Conservation (phyloP, 2,888 invertebrate species). For the Dicyrtoma fusca region DNA sequence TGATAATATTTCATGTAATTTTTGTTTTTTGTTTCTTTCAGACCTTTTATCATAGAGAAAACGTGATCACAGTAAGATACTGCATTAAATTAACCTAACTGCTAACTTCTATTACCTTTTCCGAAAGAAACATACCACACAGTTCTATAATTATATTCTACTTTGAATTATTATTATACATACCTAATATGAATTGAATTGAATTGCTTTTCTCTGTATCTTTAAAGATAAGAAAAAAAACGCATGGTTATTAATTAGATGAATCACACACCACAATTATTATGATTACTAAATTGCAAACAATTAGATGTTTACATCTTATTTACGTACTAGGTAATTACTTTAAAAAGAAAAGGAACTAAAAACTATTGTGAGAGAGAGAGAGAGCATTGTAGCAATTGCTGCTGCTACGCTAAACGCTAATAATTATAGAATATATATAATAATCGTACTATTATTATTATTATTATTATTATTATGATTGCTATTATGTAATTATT, state of each 20-base stretch:
- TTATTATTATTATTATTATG: conserved; percentile 16
- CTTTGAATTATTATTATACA: no score
- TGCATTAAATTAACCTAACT: no score
- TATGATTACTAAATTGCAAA: conserved; percentile 9
- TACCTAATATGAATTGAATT: no score
- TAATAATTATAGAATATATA: conserved; percentile 23
- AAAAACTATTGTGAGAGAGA: neutral
- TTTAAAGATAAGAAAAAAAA: no score
- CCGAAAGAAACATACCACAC: no score
- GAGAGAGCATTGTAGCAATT: neutral
- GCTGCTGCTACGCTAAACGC: conserved; percentile 5
- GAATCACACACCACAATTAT: neutral
- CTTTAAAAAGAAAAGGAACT: neutral
- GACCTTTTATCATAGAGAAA: conserved; percentile 21
- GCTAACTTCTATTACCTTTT: no score
- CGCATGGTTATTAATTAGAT: neutral
- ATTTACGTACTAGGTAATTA: neutral
- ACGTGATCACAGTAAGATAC: neutral
- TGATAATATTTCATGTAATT: no score
- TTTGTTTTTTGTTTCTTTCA: conserved; percentile 15
- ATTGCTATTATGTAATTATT: conserved; percentile 8
- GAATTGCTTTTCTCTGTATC: no score
- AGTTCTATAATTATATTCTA: no score
- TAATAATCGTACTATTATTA: conserved; percentile 17
- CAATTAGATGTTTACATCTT: no score